Evolutionary conservation across 2,888 invertebrate genomes (phyloP).

Genomic region (Mesorhabditis sp.): DNA sequence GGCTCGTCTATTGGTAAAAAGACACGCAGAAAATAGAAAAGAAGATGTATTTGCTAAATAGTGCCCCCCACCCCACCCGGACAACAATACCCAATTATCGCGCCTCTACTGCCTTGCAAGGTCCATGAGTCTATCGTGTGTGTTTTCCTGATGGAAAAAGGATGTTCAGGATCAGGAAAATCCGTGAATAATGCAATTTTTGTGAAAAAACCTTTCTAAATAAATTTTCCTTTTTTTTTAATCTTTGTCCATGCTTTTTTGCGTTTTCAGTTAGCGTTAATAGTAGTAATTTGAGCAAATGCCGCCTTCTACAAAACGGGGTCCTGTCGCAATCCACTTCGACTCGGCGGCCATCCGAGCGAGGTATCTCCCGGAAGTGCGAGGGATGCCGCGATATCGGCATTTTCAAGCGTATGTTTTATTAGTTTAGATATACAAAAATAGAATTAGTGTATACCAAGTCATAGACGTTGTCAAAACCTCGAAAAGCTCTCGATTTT

Average conservation of each 20-base stretch:
- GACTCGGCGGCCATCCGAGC: slow-evolving; percentile 41
- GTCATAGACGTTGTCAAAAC: too few species aligned
- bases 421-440: neutral
- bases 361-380: slow-evolving; percentile 43
- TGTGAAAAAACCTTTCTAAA: neutral
- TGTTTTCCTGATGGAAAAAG: neutral
- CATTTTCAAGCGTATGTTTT: slow-evolving; percentile 48
- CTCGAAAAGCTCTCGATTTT: too few species aligned
- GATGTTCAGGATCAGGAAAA: neutral
- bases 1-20: too few species aligned
- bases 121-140: too few species aligned
- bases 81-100: too few species aligned
- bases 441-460: too few species aligned
- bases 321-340: neutral
- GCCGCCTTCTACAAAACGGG: slow-evolving; percentile 11
- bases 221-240: neutral
- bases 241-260: neutral
- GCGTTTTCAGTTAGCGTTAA: neutral
- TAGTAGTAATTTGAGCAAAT: neutral
- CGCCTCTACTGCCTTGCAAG: too few species aligned
- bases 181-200: neutral
- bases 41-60: too few species aligned
- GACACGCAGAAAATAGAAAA: too few species aligned
- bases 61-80: too few species aligned
- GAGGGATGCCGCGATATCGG: slow-evolving; percentile 48